Conservation (phyloP, 35 echinoderm and acorn worm species). For the Ophioderma brevispina region DNA sequence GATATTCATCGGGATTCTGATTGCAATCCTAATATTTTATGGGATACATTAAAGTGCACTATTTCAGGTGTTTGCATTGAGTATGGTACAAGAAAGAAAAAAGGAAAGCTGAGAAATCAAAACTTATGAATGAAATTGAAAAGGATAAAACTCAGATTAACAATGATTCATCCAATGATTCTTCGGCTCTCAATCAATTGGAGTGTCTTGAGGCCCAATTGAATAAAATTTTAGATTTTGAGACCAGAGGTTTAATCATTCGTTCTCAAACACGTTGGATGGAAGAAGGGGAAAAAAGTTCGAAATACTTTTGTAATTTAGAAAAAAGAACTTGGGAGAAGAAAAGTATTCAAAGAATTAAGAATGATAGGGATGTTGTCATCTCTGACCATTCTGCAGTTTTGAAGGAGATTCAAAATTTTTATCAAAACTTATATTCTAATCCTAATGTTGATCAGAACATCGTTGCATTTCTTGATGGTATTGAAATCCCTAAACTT, state of each 20-base stretch:
- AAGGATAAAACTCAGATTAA: not conserved
- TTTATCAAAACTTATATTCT: too few relatives aligned
- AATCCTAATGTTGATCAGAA: too few relatives aligned
- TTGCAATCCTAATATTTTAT: slow-evolving; percentile 28
- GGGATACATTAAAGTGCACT: slow-evolving; percentile 27
- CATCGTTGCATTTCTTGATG: not conserved
- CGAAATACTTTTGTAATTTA: slow-evolving; percentile 44
- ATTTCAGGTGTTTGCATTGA: slow-evolving; percentile 33
- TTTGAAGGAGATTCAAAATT: too few relatives aligned
- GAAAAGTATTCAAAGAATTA: slow-evolving; percentile 12
- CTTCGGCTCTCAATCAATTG: not conserved
- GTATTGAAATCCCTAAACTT: not conserved
- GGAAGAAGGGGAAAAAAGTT: slow-evolving; percentile 47
- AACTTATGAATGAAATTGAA: not conserved
- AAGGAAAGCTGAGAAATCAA: slow-evolving; percentile 20
- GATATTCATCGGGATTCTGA: not conserved
- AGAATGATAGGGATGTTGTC: not conserved
- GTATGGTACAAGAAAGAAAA: slow-evolving; percentile 9
- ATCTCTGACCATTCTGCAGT: not conserved
- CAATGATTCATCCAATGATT: not conserved
- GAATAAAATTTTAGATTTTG: slow-evolving; percentile 35
- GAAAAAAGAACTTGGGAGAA: slow-evolving; percentile 17
- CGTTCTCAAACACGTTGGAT: slow-evolving; percentile 27
- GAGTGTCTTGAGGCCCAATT: not conserved
- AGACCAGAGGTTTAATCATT: slow-evolving; percentile 33